These are phyloP conservation scores for Parelbella ahira DNA, from an alignment of 2,888 invertebrate genomes.

Conservation along the genomic window DNA sequence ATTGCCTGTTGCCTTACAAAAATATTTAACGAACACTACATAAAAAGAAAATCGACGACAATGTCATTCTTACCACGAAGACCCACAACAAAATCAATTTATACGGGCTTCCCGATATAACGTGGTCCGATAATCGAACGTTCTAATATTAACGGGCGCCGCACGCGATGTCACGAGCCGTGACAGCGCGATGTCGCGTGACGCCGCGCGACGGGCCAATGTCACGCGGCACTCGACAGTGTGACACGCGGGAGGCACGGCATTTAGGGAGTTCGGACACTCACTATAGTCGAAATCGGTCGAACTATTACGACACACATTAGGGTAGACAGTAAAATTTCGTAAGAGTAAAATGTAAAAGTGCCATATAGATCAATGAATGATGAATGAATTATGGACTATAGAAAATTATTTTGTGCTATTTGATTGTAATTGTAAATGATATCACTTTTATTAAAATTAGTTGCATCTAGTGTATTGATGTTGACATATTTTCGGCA, in stretches of 20 bases:
- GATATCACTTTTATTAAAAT: no score
- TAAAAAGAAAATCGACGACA: no score
- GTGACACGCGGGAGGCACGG: conserved; percentile 18
- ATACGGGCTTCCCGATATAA: conserved; percentile 38
- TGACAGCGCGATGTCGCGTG: conserved; percentile 61
- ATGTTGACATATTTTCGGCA: no score
- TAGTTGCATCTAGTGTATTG: no score
- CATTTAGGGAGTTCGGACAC: conserved; percentile 8
- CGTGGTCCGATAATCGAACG: conserved; percentile 62
- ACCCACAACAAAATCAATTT: conserved; percentile 39
- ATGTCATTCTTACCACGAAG: conserved; percentile 26
- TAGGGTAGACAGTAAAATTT: no score
- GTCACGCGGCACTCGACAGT: conserved; percentile 43
- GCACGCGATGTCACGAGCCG: conserved; percentile 57
- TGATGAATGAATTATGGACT: no score
- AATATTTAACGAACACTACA: no score
- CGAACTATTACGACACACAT: no score
- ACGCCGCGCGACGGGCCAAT: conserved; percentile 49
- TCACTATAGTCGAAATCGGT: neutral
- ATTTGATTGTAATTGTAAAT: no score
- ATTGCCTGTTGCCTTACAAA: no score
- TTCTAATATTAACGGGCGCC: conserved; percentile 61
- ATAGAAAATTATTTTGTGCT: no score
- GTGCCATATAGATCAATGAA: no score
- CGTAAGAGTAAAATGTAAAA: neutral